These are phyloP conservation scores for Pachycephala philippinensis DNA, from an alignment of 2,113 vertebrate genomes.

Conservation along the genomic window DNA sequence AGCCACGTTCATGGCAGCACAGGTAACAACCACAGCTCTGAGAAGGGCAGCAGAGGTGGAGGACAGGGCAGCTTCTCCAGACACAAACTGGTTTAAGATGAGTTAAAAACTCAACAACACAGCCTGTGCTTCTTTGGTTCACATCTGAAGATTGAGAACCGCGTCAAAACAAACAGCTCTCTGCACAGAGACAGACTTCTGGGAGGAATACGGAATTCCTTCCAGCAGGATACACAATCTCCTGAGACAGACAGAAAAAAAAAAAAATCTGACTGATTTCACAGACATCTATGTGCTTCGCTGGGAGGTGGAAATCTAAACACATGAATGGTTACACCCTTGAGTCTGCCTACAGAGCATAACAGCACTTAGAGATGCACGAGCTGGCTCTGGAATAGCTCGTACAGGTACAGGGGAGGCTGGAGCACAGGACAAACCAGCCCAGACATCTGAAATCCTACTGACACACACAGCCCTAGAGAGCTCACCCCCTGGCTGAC, in stretches of 20 bases:
- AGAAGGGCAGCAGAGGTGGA: background rate
- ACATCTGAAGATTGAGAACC: background rate
- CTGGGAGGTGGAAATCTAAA: background rate
- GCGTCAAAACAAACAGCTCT: conserved; percentile 29
- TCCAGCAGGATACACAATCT: background rate
- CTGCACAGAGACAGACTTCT: background rate
- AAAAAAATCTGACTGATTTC: background rate
- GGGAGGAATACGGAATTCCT: background rate
- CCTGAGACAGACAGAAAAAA: background rate
- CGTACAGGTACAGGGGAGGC: background rate
- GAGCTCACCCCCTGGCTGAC: background rate
- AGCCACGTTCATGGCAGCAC: background rate
- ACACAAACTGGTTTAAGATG: background rate
- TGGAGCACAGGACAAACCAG: background rate
- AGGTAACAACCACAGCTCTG: background rate
- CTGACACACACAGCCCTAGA: background rate
- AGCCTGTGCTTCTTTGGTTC: background rate
- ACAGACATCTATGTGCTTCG: background rate
- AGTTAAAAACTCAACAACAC: background rate
- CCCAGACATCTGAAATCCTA: background rate
- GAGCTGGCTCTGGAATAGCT: background rate
- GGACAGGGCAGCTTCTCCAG: background rate
- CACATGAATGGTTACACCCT: background rate
- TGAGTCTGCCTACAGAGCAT: background rate
- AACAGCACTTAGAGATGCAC: fast-evolving